Conservation (phyloP, 2,113 vertebrate species). For the Actenoides lindsayi region DNA sequence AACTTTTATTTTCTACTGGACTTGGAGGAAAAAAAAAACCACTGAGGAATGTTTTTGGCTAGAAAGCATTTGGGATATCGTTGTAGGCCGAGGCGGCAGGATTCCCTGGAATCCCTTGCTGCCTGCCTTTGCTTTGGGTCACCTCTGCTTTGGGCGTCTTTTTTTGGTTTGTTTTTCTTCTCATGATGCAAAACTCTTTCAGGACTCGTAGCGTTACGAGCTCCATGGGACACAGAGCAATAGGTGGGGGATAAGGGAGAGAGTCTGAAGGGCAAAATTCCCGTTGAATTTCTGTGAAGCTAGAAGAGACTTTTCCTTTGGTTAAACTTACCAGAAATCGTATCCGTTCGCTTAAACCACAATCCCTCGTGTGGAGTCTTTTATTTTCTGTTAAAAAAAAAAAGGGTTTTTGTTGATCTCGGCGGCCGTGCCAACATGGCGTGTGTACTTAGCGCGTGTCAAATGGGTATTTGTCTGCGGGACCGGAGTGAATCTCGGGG, state of each 20-base stretch:
- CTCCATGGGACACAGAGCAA: background rate
- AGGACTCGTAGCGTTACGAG: background rate
- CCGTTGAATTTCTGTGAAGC: background rate
- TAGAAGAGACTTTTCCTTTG: background rate
- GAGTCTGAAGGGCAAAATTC: background rate
- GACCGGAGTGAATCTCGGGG: background rate
- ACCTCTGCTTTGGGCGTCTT: background rate
- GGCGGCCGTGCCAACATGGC: rapidly evolving
- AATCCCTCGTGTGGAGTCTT: background rate
- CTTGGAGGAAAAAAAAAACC: background rate
- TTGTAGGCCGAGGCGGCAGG: background rate
- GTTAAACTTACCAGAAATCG: background rate
- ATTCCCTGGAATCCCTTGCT: background rate
- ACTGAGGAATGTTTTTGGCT: background rate
- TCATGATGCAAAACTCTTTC: no score
- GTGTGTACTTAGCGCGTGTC: rapidly evolving
- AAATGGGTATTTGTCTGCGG: background rate
- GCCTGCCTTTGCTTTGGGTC: background rate
- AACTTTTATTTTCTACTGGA: background rate
- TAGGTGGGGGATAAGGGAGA: background rate
- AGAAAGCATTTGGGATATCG: background rate
- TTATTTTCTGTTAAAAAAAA: background rate
- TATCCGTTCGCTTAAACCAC: background rate
- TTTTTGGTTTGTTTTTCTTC: background rate
- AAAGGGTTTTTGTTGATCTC: rapidly evolving